Evolutionary conservation across 1,140 invertebrate genomes (phyloP).

Genomic region (Sweltsa coloradensis): DNA sequence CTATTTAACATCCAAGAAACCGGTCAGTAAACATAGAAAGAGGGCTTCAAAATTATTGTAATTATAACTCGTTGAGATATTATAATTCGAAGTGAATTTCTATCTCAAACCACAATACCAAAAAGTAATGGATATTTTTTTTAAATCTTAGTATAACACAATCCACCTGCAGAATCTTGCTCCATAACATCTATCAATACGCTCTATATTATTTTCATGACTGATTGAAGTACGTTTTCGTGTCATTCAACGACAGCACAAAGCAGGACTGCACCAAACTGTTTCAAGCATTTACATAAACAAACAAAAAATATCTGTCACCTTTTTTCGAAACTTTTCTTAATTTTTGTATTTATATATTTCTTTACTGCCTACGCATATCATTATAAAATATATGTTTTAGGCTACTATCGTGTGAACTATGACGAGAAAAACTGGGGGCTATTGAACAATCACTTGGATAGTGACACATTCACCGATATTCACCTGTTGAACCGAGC

Average conservation of each 20-base stretch:
- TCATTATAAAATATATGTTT: slow-evolving; percentile 20
- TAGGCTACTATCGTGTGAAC: slow-evolving; percentile 60
- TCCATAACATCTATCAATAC: too few species aligned
- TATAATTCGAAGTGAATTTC: neutral
- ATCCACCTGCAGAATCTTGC: too few species aligned
- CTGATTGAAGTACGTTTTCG: too few species aligned
- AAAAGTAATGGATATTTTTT: too few species aligned
- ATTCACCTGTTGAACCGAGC: slow-evolving; percentile 50
- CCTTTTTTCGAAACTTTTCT: slow-evolving; percentile 20
- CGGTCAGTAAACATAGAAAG: slow-evolving; percentile 31
- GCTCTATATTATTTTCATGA: too few species aligned
- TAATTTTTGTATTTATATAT: slow-evolving; percentile 16
- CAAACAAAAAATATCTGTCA: slow-evolving; percentile 16
- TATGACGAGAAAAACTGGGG: slow-evolving; percentile 58
- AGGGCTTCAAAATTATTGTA: slow-evolving; percentile 18
- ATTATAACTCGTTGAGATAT: slow-evolving; percentile 8
- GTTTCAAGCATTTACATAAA: slow-evolving; percentile 24
- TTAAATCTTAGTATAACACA: too few species aligned
- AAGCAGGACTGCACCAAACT: slow-evolving; percentile 18
- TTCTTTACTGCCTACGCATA: slow-evolving; percentile 21
- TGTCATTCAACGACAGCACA: too few species aligned
- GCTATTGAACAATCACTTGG: slow-evolving; percentile 37
- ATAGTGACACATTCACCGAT: slow-evolving; percentile 30
- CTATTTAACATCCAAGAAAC: slow-evolving; percentile 54
- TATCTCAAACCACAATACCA: too few species aligned